Percentiles rank a stretch among this genome's conserved stretches.
Evolutionary conservation across 2,888 invertebrate genomes (phyloP).

Genomic region (Heterodera filipjevi): DNA sequence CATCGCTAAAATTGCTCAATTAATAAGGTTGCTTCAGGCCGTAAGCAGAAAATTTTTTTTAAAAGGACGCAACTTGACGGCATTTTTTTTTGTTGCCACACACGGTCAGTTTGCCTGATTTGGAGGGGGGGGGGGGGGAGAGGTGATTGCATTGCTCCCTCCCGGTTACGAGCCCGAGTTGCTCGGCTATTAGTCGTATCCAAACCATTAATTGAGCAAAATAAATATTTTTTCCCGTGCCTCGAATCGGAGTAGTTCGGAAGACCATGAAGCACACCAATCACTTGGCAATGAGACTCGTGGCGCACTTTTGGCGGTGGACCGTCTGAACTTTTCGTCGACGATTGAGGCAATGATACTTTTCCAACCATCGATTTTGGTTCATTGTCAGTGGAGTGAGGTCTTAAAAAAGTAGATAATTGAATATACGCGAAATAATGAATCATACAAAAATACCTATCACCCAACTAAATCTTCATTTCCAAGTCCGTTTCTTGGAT

Average conservation of each 20-base stretch:
- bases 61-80: not conserved
- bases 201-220: too few relatives aligned
- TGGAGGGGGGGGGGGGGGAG: too few relatives aligned
- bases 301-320: not conserved
- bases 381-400: not conserved
- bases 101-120: too few relatives aligned
- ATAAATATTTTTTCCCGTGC: not conserved
- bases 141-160: too few relatives aligned
- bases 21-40: too few relatives aligned
- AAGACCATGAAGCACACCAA: slow-evolving; percentile 16
- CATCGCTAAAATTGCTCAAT: not conserved
- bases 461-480: not conserved
- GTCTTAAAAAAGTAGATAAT: not conserved
- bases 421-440: too few relatives aligned
- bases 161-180: too few relatives aligned
- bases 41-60: not conserved
- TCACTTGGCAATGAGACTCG: slow-evolving; percentile 6
- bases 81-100: too few relatives aligned
- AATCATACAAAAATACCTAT: not conserved
- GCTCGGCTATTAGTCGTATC: too few relatives aligned
- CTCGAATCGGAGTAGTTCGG: slow-evolving; percentile 15
- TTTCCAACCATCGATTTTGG: too few relatives aligned
- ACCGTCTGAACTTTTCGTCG: not conserved
- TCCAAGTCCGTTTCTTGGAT: not conserved
- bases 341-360: not conserved